Percentiles rank a stretch among this genome's conserved stretches.
Evolutionary conservation across 2,888 invertebrate genomes (phyloP).

Genomic region (Acleris cristana): DNA sequence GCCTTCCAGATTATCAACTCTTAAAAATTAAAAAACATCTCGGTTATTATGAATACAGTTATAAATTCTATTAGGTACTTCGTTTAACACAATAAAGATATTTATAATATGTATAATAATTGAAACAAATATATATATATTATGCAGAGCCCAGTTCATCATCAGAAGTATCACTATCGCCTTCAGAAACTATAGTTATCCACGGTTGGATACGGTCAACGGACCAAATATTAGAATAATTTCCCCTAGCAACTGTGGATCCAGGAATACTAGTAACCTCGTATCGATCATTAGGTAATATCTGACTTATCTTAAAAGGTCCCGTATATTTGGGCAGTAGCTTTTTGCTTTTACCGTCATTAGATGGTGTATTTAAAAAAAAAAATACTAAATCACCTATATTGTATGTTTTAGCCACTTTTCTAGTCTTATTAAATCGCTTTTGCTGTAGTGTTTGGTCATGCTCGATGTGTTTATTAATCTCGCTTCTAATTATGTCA

Average conservation of each 20-base stretch:
- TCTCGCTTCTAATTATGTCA: not conserved
- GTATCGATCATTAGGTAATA: slow-evolving; percentile 26
- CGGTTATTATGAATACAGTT: no score
- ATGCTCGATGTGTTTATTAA: slow-evolving; percentile 1
- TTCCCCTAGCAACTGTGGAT: not conserved
- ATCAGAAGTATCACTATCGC: no score
- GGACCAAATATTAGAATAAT: slow-evolving; percentile 8
- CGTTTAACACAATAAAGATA: no score
- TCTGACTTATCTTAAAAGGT: slow-evolving; percentile 11
- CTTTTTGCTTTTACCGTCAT: slow-evolving; percentile 29
- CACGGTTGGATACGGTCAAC: slow-evolving; percentile 10
- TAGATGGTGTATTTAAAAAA: not conserved
- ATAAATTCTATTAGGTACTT: no score
- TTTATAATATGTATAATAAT: no score
- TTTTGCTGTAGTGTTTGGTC: not conserved
- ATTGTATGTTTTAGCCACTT: not conserved
- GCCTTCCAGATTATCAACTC: no score
- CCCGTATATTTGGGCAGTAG: slow-evolving; percentile 19
- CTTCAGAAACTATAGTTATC: not conserved
- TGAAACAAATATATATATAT: no score
- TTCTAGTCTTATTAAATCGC: not conserved
- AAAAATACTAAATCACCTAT: slow-evolving; percentile 27
- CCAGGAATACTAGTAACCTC: slow-evolving; percentile 3
- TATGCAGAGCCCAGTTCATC: no score
- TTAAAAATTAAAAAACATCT: no score